Conservation (phyloP, 2,113 vertebrate species). For the Nanorana parkeri region DNA sequence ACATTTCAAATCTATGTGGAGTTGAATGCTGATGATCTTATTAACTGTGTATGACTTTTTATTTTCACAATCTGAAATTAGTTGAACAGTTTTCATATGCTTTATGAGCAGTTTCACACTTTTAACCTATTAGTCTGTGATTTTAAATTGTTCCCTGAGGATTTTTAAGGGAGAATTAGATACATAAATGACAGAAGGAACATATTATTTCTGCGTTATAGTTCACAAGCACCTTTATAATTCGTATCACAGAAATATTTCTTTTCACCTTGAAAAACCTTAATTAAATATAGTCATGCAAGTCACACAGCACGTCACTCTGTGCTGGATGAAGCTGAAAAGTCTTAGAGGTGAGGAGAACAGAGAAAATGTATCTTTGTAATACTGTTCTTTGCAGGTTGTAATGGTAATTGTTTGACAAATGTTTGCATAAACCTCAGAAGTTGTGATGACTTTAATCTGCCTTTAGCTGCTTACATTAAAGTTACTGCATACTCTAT, state of each 20-base stretch:
- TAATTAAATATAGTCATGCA: conserved; percentile 69
- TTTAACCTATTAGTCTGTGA: conserved; percentile 64
- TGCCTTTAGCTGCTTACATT: too few species aligned
- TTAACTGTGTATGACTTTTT: conserved; percentile 83
- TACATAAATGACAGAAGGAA: conserved; percentile 45
- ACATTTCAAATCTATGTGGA: conserved; percentile 82
- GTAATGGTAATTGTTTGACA: too few species aligned
- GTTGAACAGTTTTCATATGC: conserved; percentile 70
- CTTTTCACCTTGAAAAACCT: conserved; percentile 66
- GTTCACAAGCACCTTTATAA: conserved; percentile 51
- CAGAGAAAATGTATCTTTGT: too few species aligned
- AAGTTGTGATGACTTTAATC: too few species aligned
- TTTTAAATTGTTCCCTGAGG: conserved; percentile 61
- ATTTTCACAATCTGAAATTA: conserved; percentile 74
- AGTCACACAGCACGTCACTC: conserved; percentile 61
- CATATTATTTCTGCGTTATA: conserved; percentile 18
- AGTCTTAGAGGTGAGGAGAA: conserved; percentile 59
- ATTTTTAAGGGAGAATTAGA: neutral
- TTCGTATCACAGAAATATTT: conserved; percentile 62
- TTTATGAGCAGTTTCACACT: conserved; percentile 69
- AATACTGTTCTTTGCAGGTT: too few species aligned
- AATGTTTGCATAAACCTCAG: too few species aligned
- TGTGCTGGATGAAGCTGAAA: conserved; percentile 46
- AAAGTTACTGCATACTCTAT: too few species aligned
- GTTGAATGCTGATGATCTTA: conserved; percentile 74